A percentile compares a stretch with the other conserved stretches of the same genome.
Evolutionary conservation across 2,888 invertebrate genomes (phyloP).

Genomic region (Ophraella communa): DNA sequence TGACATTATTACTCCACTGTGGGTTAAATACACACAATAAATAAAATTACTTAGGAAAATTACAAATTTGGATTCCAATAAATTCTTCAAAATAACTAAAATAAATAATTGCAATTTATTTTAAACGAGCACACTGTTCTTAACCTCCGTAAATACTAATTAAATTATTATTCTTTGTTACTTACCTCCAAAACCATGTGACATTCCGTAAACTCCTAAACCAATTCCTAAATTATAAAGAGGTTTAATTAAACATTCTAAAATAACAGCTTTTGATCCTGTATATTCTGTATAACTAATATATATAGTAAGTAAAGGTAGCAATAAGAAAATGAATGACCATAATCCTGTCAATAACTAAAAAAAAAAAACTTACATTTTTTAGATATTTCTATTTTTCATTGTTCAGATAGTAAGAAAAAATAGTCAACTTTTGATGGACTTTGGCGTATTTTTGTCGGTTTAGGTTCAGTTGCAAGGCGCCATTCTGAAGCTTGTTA

Average conservation of each 20-base stretch:
- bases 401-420: background rate
- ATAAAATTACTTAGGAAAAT: slow-evolving; percentile 16
- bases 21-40: slow-evolving; percentile 28
- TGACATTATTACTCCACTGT: slow-evolving; percentile 20
- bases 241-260: slow-evolving; percentile 32
- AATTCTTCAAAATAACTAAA: slow-evolving; percentile 17
- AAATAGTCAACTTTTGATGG: background rate
- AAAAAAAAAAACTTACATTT: too few species aligned
- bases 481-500: too few species aligned
- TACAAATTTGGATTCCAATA: slow-evolving; percentile 15
- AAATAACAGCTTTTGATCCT: slow-evolving; percentile 17
- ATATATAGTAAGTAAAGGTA: background rate
- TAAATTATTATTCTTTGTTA: background rate
- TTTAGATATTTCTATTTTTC: too few species aligned
- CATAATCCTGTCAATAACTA: slow-evolving; percentile 3
- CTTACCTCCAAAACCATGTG: slow-evolving; percentile 29
- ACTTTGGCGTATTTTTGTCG: too few species aligned
- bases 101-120: background rate
- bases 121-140: too few species aligned
- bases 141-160: too few species aligned
- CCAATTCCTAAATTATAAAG: slow-evolving; percentile 28
- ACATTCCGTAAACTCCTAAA: slow-evolving; percentile 33
- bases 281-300: background rate
- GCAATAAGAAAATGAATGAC: slow-evolving; percentile 1
- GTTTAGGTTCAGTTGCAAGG: too few species aligned